These are phyloP conservation scores for Speoplatyrhinus poulsoni DNA, from an alignment of 2,113 vertebrate species.

Conservation along the genomic window DNA sequence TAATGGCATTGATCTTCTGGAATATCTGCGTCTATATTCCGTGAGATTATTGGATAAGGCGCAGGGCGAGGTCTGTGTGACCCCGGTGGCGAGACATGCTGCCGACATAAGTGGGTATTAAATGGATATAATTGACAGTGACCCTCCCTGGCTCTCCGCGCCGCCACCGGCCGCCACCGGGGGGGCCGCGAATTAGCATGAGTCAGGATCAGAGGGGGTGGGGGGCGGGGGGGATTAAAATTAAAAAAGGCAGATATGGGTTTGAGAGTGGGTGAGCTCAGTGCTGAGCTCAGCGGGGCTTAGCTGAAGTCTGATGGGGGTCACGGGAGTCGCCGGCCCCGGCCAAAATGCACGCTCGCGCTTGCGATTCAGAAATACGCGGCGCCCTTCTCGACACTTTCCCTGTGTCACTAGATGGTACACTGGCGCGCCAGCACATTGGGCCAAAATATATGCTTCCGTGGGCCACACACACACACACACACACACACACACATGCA, in stretches of 20 bases:
- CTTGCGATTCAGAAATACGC: conserved; percentile 43
- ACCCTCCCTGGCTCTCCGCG: conserved; percentile 76
- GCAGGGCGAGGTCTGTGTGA: conserved; percentile 77
- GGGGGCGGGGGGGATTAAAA: conserved; percentile 68
- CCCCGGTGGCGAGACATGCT: conserved; percentile 71
- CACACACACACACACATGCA: too few relatives aligned
- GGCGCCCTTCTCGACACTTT: conserved; percentile 15
- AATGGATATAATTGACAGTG: conserved; percentile 86
- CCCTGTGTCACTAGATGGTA: not conserved
- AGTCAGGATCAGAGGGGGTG: conserved; percentile 49
- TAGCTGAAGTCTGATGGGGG: conserved; percentile 53
- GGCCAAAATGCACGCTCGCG: conserved; percentile 18
- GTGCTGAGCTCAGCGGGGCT: conserved; percentile 61
- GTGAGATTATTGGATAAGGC: conserved; percentile 83
- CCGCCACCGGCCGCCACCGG: conserved; percentile 64
- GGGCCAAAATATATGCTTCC: too few relatives aligned
- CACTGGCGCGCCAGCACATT: too few relatives aligned
- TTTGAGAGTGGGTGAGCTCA: conserved; percentile 51
- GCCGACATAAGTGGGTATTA: conserved; percentile 84
- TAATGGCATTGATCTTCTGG: conserved; percentile 82
- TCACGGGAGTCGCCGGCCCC: conserved; percentile 30
- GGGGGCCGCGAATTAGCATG: conserved; percentile 73
- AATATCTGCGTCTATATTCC: conserved; percentile 81
- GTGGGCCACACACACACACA: too few relatives aligned
- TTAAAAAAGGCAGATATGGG: conserved; percentile 45